These are phyloP conservation scores for Halcyon chelicuti DNA, from an alignment of 2,797 vertebrate species.

Conservation along the genomic window DNA sequence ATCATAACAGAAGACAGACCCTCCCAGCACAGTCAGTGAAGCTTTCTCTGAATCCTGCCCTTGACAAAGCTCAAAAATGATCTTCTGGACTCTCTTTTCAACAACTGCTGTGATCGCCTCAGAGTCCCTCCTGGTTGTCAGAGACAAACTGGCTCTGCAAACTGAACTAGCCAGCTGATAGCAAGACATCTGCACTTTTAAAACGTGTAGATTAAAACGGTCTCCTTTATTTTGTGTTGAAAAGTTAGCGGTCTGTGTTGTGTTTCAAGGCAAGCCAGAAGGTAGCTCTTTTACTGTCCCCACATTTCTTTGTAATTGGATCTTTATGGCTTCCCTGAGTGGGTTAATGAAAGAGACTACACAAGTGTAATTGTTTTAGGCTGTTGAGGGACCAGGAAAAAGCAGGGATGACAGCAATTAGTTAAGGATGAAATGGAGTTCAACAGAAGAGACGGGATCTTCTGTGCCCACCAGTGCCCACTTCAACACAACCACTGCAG, in stretches of 20 bases:
- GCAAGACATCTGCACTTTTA: neutral
- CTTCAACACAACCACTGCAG: neutral
- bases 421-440: neutral
- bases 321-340: neutral
- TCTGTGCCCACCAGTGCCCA: neutral
- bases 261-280: neutral
- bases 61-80: neutral
- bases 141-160: neutral
- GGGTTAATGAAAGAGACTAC: neutral
- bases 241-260: neutral
- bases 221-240: neutral
- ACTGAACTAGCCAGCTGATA: neutral
- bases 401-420: neutral
- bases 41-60: neutral
- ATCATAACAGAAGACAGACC: accelerated
- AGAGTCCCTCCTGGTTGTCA: neutral
- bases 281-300: neutral
- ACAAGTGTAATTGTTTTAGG: neutral
- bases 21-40: neutral
- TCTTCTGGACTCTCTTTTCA: neutral
- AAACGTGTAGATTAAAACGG: neutral
- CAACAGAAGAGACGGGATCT: neutral
- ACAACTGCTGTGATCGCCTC: neutral
- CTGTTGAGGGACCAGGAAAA: neutral
- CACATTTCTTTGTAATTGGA: neutral